phyloP scores from a whole-genome alignment of 2,113 vertebrate genomes.

The Myanophis thanlyinensis region DNA sequence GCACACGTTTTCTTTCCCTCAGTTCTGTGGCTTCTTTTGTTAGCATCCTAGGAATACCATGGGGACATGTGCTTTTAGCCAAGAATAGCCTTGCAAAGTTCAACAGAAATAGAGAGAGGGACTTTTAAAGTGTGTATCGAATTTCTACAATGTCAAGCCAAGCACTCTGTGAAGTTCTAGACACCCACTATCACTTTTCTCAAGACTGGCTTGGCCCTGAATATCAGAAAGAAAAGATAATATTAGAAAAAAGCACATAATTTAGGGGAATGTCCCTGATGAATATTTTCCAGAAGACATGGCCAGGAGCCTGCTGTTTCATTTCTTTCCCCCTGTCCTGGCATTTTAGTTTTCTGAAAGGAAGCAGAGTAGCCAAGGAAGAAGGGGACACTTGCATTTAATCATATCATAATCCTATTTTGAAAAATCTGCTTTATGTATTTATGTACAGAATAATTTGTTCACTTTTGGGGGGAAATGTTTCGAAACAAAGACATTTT shows the following conservation, averaged over 20 bases:
- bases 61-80: conserved; percentile 31
- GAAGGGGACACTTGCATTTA: background rate
- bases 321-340: background rate
- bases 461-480: background rate
- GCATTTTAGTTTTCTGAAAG: background rate
- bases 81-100: conserved; percentile 38
- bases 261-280: background rate
- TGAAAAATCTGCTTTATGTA: background rate
- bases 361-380: fast-evolving
- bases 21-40: conserved; percentile 15
- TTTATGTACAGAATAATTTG: background rate
- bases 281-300: background rate
- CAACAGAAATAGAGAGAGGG: conserved; percentile 53
- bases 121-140: conserved; percentile 26
- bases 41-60: conserved; percentile 32
- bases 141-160: conserved; percentile 47
- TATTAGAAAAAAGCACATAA: conserved; percentile 19
- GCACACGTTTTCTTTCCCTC: background rate
- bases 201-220: background rate
- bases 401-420: background rate
- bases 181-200: background rate
- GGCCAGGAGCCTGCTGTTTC: background rate
- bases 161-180: conserved; percentile 24
- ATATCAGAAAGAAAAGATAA: conserved; percentile 24
- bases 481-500: background rate